Evolutionary conservation across 2,888 invertebrate species (phyloP).

Genomic region (Polydrusus cervinus): DNA sequence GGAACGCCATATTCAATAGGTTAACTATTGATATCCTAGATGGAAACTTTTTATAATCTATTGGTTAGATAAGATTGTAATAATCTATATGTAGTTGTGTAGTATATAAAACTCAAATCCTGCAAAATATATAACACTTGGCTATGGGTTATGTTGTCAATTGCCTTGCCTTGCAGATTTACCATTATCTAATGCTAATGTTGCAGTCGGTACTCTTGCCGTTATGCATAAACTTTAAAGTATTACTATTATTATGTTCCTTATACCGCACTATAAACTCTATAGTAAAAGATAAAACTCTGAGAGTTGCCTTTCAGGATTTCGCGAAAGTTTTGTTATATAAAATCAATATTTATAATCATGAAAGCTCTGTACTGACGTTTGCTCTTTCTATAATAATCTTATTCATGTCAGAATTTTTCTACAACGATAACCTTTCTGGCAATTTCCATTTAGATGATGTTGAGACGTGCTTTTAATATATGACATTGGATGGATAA

Average conservation of each 20-base stretch:
- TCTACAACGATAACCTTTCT: background rate
- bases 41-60: too few relatives aligned
- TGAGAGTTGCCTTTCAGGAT: conserved; percentile 14
- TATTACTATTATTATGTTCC: background rate
- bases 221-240: too few relatives aligned
- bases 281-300: conserved; percentile 1
- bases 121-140: too few relatives aligned
- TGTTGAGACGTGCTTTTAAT: background rate
- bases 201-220: too few relatives aligned
- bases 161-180: too few relatives aligned
- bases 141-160: too few relatives aligned
- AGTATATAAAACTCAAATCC: too few relatives aligned
- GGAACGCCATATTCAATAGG: too few relatives aligned
- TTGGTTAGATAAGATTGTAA: too few relatives aligned
- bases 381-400: background rate
- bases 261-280: background rate
- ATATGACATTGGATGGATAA: conserved; percentile 7
- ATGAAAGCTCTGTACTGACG: background rate
- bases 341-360: conserved; percentile 24
- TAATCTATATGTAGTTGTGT: too few relatives aligned
- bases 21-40: too few relatives aligned
- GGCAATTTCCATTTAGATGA: conserved; percentile 2
- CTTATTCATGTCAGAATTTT: background rate
- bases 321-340: conserved; percentile 25
- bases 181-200: too few relatives aligned